Evolutionary conservation across 1,140 invertebrate genomes (phyloP).

Genomic region (Leptinotarsa lineolata): DNA sequence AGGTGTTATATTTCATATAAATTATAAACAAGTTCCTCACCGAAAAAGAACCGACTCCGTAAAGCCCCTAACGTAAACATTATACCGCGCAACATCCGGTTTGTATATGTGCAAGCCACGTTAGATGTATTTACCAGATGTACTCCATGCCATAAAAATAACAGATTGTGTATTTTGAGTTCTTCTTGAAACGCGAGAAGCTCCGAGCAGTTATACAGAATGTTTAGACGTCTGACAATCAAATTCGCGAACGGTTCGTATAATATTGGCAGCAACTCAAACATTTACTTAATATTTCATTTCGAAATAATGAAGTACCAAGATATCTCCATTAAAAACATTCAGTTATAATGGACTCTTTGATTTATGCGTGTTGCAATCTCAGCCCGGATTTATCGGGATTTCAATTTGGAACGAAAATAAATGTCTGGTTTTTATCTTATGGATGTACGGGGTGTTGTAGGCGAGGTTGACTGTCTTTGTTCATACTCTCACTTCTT

Average conservation of each 20-base stretch:
- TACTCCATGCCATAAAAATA: neutral
- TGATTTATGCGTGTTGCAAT: conserved; percentile 5
- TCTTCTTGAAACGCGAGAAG: neutral
- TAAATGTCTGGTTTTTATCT: neutral
- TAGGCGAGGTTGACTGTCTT: too few species aligned
- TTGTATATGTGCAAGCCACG: conserved; percentile 2
- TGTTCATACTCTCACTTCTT: too few species aligned
- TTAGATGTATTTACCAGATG: conserved; percentile 5
- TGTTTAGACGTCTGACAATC: conserved; percentile 5
- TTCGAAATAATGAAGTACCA: neutral
- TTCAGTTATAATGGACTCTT: neutral
- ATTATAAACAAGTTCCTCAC: neutral
- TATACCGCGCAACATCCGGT: conserved; percentile 2
- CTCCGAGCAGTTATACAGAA: neutral
- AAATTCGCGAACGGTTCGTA: neutral
- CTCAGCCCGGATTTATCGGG: neutral
- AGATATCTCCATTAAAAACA: conserved; percentile 1
- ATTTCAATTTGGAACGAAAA: neutral
- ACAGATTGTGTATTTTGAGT: conserved; percentile 6
- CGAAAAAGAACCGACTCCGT: too few species aligned
- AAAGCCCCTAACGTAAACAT: neutral
- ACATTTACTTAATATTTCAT: neutral
- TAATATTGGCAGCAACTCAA: conserved; percentile 2
- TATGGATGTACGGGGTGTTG: too few species aligned
- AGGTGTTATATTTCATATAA: neutral